These are phyloP conservation scores for Ctenicera cuprea DNA, from an alignment of 2,888 invertebrate species.

Conservation along the genomic window DNA sequence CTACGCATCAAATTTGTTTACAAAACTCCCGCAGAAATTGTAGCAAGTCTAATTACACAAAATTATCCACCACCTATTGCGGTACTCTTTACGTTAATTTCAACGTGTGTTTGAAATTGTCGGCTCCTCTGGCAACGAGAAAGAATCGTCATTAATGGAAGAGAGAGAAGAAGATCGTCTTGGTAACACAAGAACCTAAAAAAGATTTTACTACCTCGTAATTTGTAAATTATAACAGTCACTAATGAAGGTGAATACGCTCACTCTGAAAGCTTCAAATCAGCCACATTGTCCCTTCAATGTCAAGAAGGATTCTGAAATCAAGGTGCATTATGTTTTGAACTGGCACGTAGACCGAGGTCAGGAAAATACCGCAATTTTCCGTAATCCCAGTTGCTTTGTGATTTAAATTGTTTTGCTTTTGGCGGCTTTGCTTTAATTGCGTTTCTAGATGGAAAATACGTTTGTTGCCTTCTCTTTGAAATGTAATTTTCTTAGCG, in stretches of 20 bases:
- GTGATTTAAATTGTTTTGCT: constrained; percentile 43
- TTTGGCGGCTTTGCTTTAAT: constrained; percentile 33
- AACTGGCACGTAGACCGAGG: constrained; percentile 55
- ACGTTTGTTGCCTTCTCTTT: not conserved
- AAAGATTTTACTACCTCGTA: constrained; percentile 42
- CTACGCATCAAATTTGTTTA: constrained; percentile 27
- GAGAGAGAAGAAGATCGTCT: not conserved
- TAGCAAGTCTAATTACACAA: constrained; percentile 15
- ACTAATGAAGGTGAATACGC: constrained; percentile 52
- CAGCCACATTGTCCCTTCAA: constrained; percentile 52
- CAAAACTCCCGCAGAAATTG: constrained; percentile 6
- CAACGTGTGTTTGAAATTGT: constrained; percentile 28
- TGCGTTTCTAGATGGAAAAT: not conserved
- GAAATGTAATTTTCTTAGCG: not conserved
- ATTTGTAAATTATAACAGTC: constrained; percentile 38
- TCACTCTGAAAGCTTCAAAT: constrained; percentile 41
- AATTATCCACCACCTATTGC: constrained; percentile 33
- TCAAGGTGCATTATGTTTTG: constrained; percentile 54
- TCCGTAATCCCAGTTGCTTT: constrained; percentile 41
- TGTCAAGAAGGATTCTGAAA: constrained; percentile 51
- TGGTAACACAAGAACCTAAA: not conserved
- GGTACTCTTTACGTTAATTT: constrained; percentile 11
- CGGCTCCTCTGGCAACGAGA: not conserved
- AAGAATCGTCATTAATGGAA: not conserved
- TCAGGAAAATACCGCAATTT: constrained; percentile 59